Evolutionary conservation across 2,113 vertebrate species (phyloP).

Genomic region (Dasypus novemcinctus): DNA sequence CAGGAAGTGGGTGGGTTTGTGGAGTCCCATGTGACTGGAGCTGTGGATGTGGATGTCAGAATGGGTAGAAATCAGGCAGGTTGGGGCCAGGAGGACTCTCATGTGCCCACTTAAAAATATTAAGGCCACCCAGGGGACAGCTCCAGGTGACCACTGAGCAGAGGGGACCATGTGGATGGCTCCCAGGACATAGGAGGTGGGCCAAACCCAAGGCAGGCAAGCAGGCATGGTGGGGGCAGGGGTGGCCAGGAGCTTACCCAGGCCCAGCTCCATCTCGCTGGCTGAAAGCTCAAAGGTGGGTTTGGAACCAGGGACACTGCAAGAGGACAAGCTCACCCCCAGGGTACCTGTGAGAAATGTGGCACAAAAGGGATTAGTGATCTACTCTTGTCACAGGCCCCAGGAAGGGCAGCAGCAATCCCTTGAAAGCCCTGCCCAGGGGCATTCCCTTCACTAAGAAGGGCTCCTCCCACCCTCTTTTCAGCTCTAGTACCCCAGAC

Average conservation of each 20-base stretch:
- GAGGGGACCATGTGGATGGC: too few species aligned
- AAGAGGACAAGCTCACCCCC: slow-evolving; percentile 93
- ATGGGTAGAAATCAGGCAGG: neutral
- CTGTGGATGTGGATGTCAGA: neutral
- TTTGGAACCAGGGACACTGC: slow-evolving; percentile 92
- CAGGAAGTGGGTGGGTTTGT: fast-evolving
- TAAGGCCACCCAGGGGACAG: neutral
- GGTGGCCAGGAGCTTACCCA: slow-evolving; percentile 85
- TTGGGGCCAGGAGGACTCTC: neutral
- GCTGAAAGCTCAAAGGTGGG: slow-evolving; percentile 90
- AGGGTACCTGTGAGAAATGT: slow-evolving; percentile 86
- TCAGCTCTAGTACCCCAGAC: neutral
- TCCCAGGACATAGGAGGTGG: neutral
- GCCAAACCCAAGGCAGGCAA: neutral
- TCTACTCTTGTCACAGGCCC: fast-evolving
- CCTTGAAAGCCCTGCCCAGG: neutral
- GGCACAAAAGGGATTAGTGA: neutral
- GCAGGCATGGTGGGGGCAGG: neutral
- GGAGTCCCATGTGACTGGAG: neutral
- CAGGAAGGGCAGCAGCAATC: neutral
- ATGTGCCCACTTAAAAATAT: neutral
- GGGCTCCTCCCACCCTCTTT: neutral
- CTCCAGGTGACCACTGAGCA: neutral
- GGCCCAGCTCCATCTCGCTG: slow-evolving; percentile 93
- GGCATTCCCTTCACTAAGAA: neutral